These are phyloP conservation scores for Lasioglossum morio DNA, from an alignment of 2,888 invertebrate species.

Conservation along the genomic window DNA sequence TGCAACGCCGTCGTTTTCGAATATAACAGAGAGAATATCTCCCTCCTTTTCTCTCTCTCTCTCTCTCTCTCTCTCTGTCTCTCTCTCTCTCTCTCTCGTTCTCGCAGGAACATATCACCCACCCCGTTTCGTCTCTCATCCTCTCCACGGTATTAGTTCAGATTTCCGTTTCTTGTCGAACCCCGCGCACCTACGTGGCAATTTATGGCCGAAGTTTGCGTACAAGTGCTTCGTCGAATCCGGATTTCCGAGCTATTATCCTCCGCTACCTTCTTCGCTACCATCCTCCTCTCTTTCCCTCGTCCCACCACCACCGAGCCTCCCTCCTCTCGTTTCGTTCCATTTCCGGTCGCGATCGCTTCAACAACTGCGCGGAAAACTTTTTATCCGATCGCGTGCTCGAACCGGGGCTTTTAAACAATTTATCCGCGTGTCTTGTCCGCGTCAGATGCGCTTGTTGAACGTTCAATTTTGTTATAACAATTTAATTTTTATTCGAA, in stretches of 20 bases:
- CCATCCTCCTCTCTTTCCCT: neutral
- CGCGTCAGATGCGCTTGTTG: neutral
- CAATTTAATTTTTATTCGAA: neutral
- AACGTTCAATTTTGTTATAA: neutral
- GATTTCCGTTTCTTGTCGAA: constrained; percentile 58
- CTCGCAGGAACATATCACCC: neutral
- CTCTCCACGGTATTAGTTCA: constrained; percentile 51
- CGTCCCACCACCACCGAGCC: neutral
- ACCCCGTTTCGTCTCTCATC: neutral
- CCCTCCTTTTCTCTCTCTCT: neutral
- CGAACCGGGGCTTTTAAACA: neutral
- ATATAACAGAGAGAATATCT: neutral
- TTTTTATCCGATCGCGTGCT: neutral
- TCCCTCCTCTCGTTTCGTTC: neutral
- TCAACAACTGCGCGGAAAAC: neutral
- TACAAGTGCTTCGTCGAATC: constrained; percentile 34
- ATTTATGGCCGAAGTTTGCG: constrained; percentile 52
- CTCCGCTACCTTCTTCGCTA: constrained; percentile 2
- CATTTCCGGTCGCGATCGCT: neutral
- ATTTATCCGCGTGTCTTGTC: neutral
- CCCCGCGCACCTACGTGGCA: constrained; percentile 9
- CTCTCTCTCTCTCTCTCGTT: neutral
- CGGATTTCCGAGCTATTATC: constrained; percentile 54
- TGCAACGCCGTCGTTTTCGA: constrained; percentile 31
- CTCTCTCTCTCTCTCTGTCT: neutral